phyloP scores from a whole-genome alignment of 2,888 invertebrate species.

The Tetragonisca angustula region DNA sequence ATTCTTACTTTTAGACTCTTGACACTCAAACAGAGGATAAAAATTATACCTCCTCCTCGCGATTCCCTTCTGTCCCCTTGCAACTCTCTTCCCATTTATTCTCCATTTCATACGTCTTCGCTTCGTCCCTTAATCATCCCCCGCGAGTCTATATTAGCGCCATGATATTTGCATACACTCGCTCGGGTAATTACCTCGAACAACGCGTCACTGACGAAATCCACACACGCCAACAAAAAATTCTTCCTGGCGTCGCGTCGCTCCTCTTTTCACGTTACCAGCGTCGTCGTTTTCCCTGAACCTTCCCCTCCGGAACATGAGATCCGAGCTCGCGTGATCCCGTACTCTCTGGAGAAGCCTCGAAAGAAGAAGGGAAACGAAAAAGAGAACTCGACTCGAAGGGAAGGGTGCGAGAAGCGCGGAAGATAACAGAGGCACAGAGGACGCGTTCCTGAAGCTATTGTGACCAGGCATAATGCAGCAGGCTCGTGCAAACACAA shows the following conservation, averaged over 20 bases:
- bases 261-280: not conserved
- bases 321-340: constrained; percentile 21
- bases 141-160: not conserved
- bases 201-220: not conserved
- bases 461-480: constrained; percentile 59
- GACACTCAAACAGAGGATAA: too few species aligned
- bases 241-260: not conserved
- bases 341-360: not conserved
- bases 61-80: not conserved
- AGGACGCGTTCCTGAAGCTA: constrained; percentile 23
- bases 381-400: not conserved
- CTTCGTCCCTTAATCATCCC: not conserved
- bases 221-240: not conserved
- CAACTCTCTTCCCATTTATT: not conserved
- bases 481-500: constrained; percentile 73
- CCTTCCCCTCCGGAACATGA: not conserved
- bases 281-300: not conserved
- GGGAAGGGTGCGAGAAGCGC: not conserved
- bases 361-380: not conserved
- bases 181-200: not conserved
- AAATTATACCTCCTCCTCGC: too few species aligned
- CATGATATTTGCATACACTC: not conserved
- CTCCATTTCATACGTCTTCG: not conserved
- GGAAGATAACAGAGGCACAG: constrained; percentile 1
- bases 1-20: too few species aligned